phyloP scores from a whole-genome alignment of 2,113 vertebrate species.

The Ptychochromis oligacanthus region DNA sequence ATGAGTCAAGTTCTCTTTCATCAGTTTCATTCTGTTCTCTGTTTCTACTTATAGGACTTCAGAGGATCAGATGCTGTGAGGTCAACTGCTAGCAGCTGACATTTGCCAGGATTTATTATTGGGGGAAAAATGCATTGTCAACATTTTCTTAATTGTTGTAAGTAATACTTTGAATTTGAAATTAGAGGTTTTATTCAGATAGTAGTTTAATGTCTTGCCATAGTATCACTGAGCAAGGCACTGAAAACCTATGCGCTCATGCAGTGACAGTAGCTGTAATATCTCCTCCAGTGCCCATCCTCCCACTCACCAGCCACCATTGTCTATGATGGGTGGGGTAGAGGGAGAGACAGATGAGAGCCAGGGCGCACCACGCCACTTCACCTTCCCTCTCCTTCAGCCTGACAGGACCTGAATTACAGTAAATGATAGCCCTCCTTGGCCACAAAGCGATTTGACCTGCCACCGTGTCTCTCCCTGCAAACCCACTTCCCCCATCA shows the following conservation, averaged over 20 bases:
- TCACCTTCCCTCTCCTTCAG: conserved; percentile 91
- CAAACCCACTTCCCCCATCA: conserved; percentile 69
- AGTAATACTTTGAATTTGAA: background rate
- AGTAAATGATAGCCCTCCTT: conserved; percentile 88
- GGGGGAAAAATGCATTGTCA: background rate
- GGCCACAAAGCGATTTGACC: conserved; percentile 90
- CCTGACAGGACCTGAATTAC: conserved; percentile 86
- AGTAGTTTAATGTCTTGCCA: background rate
- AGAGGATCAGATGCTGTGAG: background rate
- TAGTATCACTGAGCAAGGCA: conserved; percentile 6
- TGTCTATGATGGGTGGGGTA: conserved; percentile 74
- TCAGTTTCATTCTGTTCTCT: background rate
- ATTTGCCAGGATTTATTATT: background rate
- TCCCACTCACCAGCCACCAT: conserved; percentile 38
- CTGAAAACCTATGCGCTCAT: background rate
- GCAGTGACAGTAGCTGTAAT: conserved; percentile 20
- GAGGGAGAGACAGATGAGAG: conserved; percentile 81
- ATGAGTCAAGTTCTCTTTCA: background rate
- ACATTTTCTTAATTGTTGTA: background rate
- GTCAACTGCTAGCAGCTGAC: background rate
- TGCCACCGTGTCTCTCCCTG: conserved; percentile 77
- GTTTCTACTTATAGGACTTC: background rate
- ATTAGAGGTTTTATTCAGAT: background rate
- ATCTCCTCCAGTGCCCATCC: conserved; percentile 31
- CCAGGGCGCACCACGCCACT: conserved; percentile 79